Conservation (phyloP, 2,113 vertebrate genomes). For the Notothenia coriiceps region DNA sequence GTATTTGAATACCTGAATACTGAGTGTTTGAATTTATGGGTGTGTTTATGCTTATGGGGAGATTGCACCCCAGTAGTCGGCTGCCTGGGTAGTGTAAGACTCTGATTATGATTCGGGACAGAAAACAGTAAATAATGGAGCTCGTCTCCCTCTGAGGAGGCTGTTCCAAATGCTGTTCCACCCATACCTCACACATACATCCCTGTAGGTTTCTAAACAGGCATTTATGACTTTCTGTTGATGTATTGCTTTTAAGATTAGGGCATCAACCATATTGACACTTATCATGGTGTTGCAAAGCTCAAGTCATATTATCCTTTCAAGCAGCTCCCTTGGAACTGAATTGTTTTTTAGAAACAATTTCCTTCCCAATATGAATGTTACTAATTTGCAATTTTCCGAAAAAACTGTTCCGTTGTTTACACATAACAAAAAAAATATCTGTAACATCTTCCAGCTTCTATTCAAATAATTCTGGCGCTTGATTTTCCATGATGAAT, state of each 20-base stretch:
- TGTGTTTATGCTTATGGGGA: slow-evolving; percentile 76
- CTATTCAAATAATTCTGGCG: slow-evolving; percentile 50
- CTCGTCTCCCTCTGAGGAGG: slow-evolving; percentile 61
- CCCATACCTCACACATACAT: slow-evolving; percentile 59
- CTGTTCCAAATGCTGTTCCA: slow-evolving; percentile 65
- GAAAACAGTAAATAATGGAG: slow-evolving; percentile 81
- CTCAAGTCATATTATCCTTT: slow-evolving; percentile 18
- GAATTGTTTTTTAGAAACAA: slow-evolving; percentile 6
- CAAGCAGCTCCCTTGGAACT: slow-evolving; percentile 2
- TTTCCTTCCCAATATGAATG: neutral
- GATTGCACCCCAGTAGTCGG: slow-evolving; percentile 79
- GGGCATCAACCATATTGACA: slow-evolving; percentile 48
- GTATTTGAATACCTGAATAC: slow-evolving; percentile 75
- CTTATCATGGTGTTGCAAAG: slow-evolving; percentile 29
- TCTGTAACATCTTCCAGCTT: slow-evolving; percentile 29
- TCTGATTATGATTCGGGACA: slow-evolving; percentile 81
- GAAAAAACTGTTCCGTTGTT: slow-evolving; percentile 13
- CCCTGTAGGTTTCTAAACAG: slow-evolving; percentile 62
- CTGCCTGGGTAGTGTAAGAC: slow-evolving; percentile 72
- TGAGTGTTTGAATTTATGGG: slow-evolving; percentile 79
- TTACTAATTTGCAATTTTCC: neutral
- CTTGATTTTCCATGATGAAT: slow-evolving; percentile 67
- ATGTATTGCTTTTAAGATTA: slow-evolving; percentile 65
- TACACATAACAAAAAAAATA: slow-evolving; percentile 1
- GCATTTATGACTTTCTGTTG: slow-evolving; percentile 59